Evolutionary conservation across 2,797 vertebrate genomes (phyloP).

Genomic region (Eleutherodactylus coqui): DNA sequence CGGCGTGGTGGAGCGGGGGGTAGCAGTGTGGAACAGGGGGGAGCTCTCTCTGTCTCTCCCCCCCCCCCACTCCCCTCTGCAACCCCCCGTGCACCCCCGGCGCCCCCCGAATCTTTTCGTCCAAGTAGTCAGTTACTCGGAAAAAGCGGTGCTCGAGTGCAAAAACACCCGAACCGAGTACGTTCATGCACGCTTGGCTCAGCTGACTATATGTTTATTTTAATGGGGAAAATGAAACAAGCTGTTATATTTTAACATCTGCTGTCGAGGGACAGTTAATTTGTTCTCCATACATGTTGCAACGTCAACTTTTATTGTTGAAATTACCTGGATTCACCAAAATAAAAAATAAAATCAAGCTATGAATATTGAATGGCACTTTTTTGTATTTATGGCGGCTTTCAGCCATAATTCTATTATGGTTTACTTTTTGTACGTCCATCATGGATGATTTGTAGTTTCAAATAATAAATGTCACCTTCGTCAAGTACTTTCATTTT

Average conservation of each 20-base stretch:
- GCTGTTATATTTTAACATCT: neutral
- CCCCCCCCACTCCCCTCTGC: too few species aligned
- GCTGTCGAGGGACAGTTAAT: too few species aligned
- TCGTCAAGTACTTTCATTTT: constrained; percentile 47
- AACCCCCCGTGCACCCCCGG: too few species aligned
- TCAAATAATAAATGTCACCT: constrained; percentile 48
- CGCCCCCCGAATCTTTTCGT: too few species aligned
- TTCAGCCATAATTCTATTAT: constrained; percentile 35
- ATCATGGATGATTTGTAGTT: constrained; percentile 32
- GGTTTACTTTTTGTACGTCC: constrained; percentile 35
- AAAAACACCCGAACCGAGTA: too few species aligned
- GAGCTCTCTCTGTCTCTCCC: too few species aligned
- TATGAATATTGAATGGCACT: neutral
- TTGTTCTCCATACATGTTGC: too few species aligned
- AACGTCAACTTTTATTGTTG: too few species aligned
- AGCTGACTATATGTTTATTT: neutral
- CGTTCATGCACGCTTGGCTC: neutral
- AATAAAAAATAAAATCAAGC: neutral
- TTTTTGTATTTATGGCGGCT: constrained; percentile 1
- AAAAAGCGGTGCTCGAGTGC: too few species aligned
- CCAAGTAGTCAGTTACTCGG: too few species aligned
- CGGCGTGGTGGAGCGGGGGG: too few species aligned
- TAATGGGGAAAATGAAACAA: neutral
- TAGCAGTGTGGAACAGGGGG: too few species aligned
- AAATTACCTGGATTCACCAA: neutral